phyloP scores from a whole-genome alignment of 53 echinoderm and acorn worm genomes.

The Echinometra lucunter region DNA sequence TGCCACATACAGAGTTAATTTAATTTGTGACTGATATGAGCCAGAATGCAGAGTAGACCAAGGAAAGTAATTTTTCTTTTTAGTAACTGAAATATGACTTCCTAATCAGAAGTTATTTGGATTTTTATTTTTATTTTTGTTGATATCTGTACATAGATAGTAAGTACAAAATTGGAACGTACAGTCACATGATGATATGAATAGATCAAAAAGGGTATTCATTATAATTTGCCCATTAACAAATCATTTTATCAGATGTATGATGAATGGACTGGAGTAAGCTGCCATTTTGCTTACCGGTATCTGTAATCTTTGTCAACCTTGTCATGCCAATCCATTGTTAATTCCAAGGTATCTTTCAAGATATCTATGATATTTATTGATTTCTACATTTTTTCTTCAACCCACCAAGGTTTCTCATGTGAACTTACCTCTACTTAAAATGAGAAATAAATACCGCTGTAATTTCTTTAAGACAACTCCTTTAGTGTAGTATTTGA shows the following conservation, averaged over 20 bases:
- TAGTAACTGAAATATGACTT: slow-evolving; percentile 1
- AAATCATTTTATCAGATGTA: neutral
- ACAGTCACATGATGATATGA: neutral
- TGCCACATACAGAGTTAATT: neutral
- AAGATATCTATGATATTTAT: neutral
- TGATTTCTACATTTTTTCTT: neutral
- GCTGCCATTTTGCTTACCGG: neutral
- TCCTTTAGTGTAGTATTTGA: neutral
- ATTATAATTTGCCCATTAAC: neutral
- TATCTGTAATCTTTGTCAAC: neutral
- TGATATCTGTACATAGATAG: neutral
- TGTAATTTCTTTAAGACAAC: neutral
- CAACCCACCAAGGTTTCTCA: neutral
- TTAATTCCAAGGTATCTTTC: neutral
- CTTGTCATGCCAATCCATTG: neutral
- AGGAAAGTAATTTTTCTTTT: neutral
- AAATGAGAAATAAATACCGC: neutral
- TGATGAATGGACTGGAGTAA: neutral
- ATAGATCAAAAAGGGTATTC: neutral
- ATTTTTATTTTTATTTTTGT: neutral
- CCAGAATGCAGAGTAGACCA: neutral
- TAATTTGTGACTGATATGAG: neutral
- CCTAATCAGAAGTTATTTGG: neutral
- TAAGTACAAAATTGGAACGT: neutral
- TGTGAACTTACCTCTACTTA: neutral